A percentile compares a stretch with the other conserved stretches of the same genome.
Evolutionary conservation across 2,888 invertebrate species (phyloP).

Genomic region (Chalcis sispes): DNA sequence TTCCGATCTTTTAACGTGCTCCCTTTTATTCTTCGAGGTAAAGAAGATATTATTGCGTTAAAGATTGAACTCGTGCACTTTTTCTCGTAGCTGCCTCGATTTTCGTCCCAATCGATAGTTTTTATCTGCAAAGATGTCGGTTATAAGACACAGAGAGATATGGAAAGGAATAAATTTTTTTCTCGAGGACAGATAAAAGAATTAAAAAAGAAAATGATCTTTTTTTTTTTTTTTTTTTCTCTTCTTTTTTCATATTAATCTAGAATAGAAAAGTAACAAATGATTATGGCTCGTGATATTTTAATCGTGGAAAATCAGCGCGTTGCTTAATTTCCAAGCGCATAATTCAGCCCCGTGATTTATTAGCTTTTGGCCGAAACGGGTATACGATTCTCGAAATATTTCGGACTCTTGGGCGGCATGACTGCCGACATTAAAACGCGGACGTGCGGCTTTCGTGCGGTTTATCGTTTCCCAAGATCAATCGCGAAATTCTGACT

Average conservation of each 20-base stretch:
- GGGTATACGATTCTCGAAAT: conserved; percentile 26
- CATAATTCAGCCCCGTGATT: conserved; percentile 21
- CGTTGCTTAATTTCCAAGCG: conserved; percentile 23
- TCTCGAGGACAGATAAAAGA: background rate
- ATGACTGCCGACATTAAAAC: conserved; percentile 2
- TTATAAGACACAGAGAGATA: too few species aligned
- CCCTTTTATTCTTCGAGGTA: background rate
- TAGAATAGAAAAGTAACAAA: too few species aligned
- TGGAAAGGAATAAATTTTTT: background rate
- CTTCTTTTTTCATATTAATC: too few species aligned
- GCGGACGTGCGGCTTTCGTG: conserved; percentile 37
- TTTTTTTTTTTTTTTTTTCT: too few species aligned
- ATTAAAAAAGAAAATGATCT: background rate
- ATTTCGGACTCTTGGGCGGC: conserved; percentile 29
- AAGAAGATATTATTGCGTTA: background rate
- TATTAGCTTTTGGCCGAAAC: conserved; percentile 21
- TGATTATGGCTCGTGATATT: too few species aligned
- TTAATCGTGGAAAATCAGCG: background rate
- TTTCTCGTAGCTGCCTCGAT: too few species aligned
- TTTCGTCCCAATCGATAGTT: too few species aligned
- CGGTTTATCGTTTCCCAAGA: conserved; percentile 38
- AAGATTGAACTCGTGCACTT: background rate
- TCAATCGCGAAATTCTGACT: conserved; percentile 49
- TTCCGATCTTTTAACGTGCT: too few species aligned
- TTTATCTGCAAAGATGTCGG: too few species aligned